These are phyloP conservation scores for Caenorhabditis angaria DNA, from an alignment of 2,888 invertebrate species.

Conservation along the genomic window DNA sequence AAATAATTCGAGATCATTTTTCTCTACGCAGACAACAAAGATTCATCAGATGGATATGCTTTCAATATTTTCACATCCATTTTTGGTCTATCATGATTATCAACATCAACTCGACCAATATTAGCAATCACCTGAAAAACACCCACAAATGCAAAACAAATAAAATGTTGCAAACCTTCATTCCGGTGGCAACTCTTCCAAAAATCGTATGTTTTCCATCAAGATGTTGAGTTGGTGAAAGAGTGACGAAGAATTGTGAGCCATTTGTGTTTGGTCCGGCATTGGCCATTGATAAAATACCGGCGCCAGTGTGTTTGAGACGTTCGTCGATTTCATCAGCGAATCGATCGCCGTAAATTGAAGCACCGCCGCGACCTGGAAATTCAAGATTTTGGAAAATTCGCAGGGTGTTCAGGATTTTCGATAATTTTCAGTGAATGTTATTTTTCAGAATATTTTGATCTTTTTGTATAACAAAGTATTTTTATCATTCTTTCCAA, in stretches of 20 bases:
- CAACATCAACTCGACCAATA: constrained; percentile 92
- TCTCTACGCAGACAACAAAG: neutral
- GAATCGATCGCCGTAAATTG: constrained; percentile 93
- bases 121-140: constrained; percentile 82
- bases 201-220: constrained; percentile 98
- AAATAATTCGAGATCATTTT: neutral
- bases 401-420: no score
- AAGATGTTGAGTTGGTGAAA: constrained; percentile 95
- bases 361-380: constrained; percentile 87
- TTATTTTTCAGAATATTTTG: no score
- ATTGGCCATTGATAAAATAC: constrained; percentile 85
- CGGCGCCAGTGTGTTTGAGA: constrained; percentile 92
- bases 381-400: no score
- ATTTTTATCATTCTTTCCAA: no score
- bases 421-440: no score
- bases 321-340: constrained; percentile 93
- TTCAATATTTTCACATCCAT: constrained; percentile 79
- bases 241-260: constrained; percentile 96
- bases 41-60: constrained; percentile 59
- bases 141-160: neutral
- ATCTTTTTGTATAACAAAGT: no score
- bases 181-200: constrained; percentile 75
- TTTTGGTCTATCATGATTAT: constrained; percentile 88
- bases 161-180: constrained; percentile 57
- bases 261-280: constrained; percentile 93